Evolutionary conservation across 2,113 vertebrate genomes (phyloP).

Genomic region (Probosciger aterrimus): DNA sequence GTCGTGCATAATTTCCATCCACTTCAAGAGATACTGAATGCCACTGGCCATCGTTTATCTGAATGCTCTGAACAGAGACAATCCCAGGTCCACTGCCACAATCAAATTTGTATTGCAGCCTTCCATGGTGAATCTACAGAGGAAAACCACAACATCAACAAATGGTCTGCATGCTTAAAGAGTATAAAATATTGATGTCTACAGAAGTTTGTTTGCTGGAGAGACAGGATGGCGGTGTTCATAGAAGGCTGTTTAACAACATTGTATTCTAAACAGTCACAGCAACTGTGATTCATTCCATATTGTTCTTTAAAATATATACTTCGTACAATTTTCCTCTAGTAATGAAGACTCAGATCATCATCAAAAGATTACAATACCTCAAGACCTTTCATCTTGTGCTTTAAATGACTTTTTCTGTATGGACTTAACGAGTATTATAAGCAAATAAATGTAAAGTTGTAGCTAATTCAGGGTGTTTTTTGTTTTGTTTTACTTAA

Average conservation of each 20-base stretch:
- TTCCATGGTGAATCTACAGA: constrained; percentile 89
- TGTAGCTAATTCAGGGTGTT: neutral
- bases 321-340: neutral
- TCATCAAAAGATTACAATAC: neutral
- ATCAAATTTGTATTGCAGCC: constrained; percentile 95
- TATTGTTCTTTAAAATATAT: neutral
- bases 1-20: constrained; percentile 90
- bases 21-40: constrained; percentile 90
- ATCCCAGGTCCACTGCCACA: constrained; percentile 95
- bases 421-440: neutral
- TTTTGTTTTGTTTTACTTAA: neutral
- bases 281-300: neutral
- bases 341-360: neutral
- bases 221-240: neutral
- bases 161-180: neutral
- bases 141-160: neutral
- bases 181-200: neutral
- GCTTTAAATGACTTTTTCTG: neutral
- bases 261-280: neutral
- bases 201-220: neutral
- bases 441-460: neutral
- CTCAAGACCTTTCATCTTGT: neutral
- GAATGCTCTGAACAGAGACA: constrained; percentile 92
- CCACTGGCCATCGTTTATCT: constrained; percentile 94
- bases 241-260: neutral